These are phyloP conservation scores for Cotesia glomerata DNA, from an alignment of 1,140 invertebrate species.

Conservation along the genomic window DNA sequence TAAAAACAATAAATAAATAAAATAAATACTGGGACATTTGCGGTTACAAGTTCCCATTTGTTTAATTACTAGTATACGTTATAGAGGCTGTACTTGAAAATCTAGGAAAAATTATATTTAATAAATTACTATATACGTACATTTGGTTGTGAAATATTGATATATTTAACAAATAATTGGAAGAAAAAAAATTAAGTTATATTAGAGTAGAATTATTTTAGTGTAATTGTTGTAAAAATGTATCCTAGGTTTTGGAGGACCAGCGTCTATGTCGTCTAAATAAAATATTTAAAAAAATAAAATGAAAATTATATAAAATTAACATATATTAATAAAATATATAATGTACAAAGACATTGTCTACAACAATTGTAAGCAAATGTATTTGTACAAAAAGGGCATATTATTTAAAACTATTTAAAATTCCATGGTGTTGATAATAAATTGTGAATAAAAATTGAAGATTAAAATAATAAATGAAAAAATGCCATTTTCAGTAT, in stretches of 20 bases:
- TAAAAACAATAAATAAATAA: conserved; percentile 10
- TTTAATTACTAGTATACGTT: too few relatives aligned
- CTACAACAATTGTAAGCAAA: neutral
- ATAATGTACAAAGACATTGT: neutral
- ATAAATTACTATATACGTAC: too few relatives aligned
- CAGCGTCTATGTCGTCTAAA: too few relatives aligned
- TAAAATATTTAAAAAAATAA: neutral
- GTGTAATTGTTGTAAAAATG: too few relatives aligned
- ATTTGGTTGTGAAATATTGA: too few relatives aligned
- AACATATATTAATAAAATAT: too few relatives aligned
- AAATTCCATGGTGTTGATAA: conserved; percentile 10
- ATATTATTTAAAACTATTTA: neutral
- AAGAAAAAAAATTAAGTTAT: too few relatives aligned
- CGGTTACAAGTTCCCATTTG: neutral
- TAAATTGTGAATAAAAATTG: neutral
- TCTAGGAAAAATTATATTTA: too few relatives aligned
- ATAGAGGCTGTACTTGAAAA: too few relatives aligned
- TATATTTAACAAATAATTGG: too few relatives aligned
- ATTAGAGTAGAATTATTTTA: too few relatives aligned
- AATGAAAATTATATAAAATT: neutral
- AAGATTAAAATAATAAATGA: neutral
- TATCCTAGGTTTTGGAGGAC: too few relatives aligned
- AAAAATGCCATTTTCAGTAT: conserved; percentile 30
- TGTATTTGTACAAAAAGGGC: neutral
- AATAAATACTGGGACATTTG: neutral